These are phyloP conservation scores for Caenorhabditis afra DNA, from an alignment of 2,888 invertebrate species.

Conservation along the genomic window DNA sequence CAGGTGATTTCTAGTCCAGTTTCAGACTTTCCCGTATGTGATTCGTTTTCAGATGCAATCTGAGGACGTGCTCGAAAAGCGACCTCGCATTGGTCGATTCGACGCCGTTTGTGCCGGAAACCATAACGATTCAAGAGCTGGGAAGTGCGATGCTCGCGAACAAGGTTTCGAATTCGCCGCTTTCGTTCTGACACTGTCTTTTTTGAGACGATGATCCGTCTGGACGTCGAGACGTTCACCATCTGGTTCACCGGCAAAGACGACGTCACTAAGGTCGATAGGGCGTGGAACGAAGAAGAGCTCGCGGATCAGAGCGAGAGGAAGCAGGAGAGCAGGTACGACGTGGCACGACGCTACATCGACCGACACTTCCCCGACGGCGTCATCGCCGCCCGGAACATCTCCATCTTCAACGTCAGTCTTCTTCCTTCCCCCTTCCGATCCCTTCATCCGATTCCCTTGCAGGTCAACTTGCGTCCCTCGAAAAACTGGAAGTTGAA, in stretches of 20 bases:
- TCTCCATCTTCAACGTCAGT: too few species aligned
- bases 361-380: neutral
- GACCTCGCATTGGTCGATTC: conserved; percentile 23
- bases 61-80: conserved; percentile 20
- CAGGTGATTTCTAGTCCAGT: neutral
- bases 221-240: conserved; percentile 22
- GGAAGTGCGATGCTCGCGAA: conserved; percentile 5
- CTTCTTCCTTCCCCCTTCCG: too few species aligned
- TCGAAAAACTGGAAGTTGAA: too few species aligned
- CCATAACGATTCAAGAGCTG: neutral
- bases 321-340: conserved; percentile 25
- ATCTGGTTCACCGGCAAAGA: conserved; percentile 42
- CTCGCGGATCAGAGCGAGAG: conserved; percentile 7
- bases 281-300: conserved; percentile 20
- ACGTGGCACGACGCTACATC: conserved; percentile 1
- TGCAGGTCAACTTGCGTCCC: too few species aligned
- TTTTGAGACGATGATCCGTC: conserved; percentile 31
- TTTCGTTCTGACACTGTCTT: neutral
- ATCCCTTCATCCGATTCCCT: too few species aligned
- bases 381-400: neutral
- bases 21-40: neutral
- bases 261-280: conserved; percentile 30
- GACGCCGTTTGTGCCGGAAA: conserved; percentile 1
- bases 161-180: neutral
- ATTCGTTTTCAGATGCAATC: conserved; percentile 2